Percentiles rank a stretch among this genome's conserved stretches.
These are phyloP conservation scores for Zygaena filipendulae DNA, from an alignment of 2,888 invertebrate species.

Conservation along the genomic window DNA sequence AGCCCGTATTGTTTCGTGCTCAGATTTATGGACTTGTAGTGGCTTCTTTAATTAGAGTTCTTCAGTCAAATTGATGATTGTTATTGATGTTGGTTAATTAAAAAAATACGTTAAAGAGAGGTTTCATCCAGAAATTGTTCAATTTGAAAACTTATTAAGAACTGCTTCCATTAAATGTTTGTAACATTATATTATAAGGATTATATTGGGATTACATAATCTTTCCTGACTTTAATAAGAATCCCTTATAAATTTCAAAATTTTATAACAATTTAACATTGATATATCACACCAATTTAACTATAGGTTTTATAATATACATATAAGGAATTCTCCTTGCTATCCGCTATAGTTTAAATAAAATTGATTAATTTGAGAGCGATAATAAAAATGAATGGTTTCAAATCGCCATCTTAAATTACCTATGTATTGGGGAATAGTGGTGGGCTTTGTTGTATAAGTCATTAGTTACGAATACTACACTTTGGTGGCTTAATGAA, in stretches of 20 bases:
- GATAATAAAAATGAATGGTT: background rate
- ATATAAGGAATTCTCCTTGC: too few species aligned
- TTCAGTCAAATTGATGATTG: slow-evolving; percentile 64
- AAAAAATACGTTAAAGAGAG: too few species aligned
- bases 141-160: too few species aligned
- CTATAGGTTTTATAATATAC: too few species aligned
- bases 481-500: slow-evolving; percentile 68
- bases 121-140: too few species aligned
- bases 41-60: slow-evolving; percentile 67
- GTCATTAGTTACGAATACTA: slow-evolving; percentile 64
- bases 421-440: slow-evolving; percentile 13
- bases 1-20: slow-evolving; percentile 58
- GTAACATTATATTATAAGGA: too few species aligned
- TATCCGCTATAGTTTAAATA: too few species aligned
- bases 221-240: too few species aligned
- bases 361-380: too few species aligned
- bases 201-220: too few species aligned
- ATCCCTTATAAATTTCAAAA: too few species aligned
- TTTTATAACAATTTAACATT: background rate
- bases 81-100: slow-evolving; percentile 57
- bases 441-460: slow-evolving; percentile 43
- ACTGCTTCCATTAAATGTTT: too few species aligned
- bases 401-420: background rate
- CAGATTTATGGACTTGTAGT: slow-evolving; percentile 68
- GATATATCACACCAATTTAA: background rate